A percentile compares a stretch with the other conserved stretches of the same genome.
Evolutionary conservation across 2,113 vertebrate genomes (phyloP).

Genomic region (Cavia aperea): DNA sequence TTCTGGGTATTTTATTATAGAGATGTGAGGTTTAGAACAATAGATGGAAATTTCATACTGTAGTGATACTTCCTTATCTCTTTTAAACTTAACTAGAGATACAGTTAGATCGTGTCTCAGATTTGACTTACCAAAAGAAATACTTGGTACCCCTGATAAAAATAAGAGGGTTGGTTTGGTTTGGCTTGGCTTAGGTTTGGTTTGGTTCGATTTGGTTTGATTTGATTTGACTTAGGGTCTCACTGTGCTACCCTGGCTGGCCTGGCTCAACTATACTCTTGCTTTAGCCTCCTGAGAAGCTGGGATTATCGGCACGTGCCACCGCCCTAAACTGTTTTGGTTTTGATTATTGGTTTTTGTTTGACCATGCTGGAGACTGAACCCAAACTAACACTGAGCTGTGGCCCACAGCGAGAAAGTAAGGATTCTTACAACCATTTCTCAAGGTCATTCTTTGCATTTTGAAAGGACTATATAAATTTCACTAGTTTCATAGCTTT

Average conservation of each 20-base stretch:
- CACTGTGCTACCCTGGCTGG: background rate
- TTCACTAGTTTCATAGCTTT: constrained; percentile 10
- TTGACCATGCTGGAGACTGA: background rate
- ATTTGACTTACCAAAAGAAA: background rate
- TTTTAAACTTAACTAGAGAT: background rate
- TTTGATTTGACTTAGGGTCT: background rate
- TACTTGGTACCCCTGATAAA: constrained; percentile 2
- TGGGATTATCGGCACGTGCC: background rate
- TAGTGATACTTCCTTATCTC: background rate
- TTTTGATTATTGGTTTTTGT: background rate
- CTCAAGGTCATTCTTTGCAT: background rate
- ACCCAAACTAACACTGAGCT: background rate
- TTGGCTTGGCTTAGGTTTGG: background rate
- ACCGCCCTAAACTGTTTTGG: background rate
- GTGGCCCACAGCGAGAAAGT: background rate
- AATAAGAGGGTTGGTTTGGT: background rate
- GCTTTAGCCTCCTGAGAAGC: background rate
- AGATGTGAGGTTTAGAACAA: background rate
- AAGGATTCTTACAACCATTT: background rate
- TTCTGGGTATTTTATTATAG: background rate
- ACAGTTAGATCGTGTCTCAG: background rate
- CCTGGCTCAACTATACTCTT: background rate
- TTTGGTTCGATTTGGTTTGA: too few species aligned
- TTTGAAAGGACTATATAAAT: constrained; percentile 31
- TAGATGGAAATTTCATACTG: background rate